Percentiles rank a stretch among this genome's conserved stretches.
Conservation (phyloP, 2,888 invertebrate genomes). For the Cantharis rufa region DNA sequence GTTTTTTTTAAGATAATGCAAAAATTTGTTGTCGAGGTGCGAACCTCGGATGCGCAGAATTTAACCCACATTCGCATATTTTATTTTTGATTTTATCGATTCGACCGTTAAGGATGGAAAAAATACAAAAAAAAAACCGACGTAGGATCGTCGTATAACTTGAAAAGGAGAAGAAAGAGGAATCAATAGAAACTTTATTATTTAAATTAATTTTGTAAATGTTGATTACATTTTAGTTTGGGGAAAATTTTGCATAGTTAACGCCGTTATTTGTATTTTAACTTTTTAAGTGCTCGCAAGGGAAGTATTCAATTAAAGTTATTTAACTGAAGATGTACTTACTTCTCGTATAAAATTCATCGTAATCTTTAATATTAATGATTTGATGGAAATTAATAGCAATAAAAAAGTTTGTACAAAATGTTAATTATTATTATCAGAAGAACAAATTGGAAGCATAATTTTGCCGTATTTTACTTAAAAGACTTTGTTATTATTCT, state of each 20-base stretch:
- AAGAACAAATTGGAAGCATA: background rate
- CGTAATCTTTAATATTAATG: background rate
- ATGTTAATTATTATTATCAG: background rate
- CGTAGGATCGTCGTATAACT: background rate
- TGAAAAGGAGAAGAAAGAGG: background rate
- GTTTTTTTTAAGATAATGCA: background rate
- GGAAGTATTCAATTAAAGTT: constrained; percentile 2
- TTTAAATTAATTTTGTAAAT: constrained; percentile 1
- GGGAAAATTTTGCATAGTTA: background rate
- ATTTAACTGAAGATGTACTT: background rate
- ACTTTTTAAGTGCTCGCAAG: background rate
- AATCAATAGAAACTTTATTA: background rate
- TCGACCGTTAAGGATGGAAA: background rate
- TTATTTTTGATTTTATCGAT: background rate
- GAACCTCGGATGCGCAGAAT: background rate
- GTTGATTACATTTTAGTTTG: background rate
- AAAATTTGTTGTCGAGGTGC: background rate
- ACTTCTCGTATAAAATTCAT: background rate
- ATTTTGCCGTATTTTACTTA: background rate
- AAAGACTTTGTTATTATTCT: background rate
- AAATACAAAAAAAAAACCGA: background rate
- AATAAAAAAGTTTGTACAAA: background rate
- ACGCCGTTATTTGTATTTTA: background rate
- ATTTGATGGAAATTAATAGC: background rate
- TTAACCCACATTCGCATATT: background rate